These are phyloP conservation scores for Erinaceus europaeus DNA, from an alignment of 2,113 vertebrate genomes.

Conservation along the genomic window DNA sequence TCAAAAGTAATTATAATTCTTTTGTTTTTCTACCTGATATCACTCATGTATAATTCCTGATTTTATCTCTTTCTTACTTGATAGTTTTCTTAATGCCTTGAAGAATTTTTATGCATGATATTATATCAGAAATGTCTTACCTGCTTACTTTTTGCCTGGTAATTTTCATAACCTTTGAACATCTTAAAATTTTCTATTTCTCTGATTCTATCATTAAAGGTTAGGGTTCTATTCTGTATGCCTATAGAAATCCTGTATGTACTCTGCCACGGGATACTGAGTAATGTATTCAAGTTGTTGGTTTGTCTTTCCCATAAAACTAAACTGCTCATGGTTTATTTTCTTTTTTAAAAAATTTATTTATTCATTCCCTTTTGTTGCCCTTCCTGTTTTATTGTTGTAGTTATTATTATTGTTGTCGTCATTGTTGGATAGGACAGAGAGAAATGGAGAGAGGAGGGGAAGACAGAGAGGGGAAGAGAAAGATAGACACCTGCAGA, in stretches of 20 bases:
- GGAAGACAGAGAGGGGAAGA: too few relatives aligned
- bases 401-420: too few relatives aligned
- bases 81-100: neutral
- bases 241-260: neutral
- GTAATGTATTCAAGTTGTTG: neutral
- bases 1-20: neutral
- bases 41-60: too few relatives aligned
- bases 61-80: neutral
- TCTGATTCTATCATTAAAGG: neutral
- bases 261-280: neutral
- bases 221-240: neutral
- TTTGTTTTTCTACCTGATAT: neutral
- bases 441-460: too few relatives aligned
- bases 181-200: neutral
- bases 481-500: too few relatives aligned
- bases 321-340: too few relatives aligned
- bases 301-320: neutral
- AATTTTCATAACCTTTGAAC: neutral
- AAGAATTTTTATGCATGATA: neutral
- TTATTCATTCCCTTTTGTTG: too few relatives aligned
- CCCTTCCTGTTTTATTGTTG: too few relatives aligned
- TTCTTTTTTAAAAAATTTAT: too few relatives aligned
- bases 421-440: too few relatives aligned
- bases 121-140: neutral
- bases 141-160: neutral